Evolutionary conservation across 1,140 invertebrate species (phyloP), one percentile per base, ranked within the genome.

Genomic region (Panulirus ornatus): DNA sequence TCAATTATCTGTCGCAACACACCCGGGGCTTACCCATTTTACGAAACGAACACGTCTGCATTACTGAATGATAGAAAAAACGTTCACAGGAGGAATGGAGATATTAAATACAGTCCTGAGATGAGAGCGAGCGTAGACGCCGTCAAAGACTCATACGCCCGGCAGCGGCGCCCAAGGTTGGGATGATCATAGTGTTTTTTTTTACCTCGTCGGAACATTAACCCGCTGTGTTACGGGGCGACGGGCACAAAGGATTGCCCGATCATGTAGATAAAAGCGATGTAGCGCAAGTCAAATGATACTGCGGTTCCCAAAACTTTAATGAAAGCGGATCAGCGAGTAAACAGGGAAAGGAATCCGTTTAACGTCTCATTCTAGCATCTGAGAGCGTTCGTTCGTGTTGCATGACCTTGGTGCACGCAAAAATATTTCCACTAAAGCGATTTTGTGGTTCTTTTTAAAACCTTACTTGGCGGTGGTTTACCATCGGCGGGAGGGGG

Each of bases 101-200:
- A 34, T 51, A 83, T 34, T 8, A 63, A 34, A 54, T 27, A 63
- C 19, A n/a, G 16, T 11, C 8, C 27, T 38, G n/a, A 6, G 22
- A 1, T 19, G 38, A 76, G n/a, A 2, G n/a, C 9, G 2, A 40
- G 40, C 54, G 14, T 27, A 5, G 30, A 14, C 78, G 16, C 27
- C 54, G 79, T 8, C 40, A 44, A 14, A 11, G 1, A 19, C 3
- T 63, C 79, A 54, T 83, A 38, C 79, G 79, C 19, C 79, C 38
- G 79, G 47, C 79, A 66, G n/a, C 44, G 19, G 34, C 16, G 58
- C 63, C 79, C 79, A 83, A 83, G 79, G 79, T 83, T 83, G 79
- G 79, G 79, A 83, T 83, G 79, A 83, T 83, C 79, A 83, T 38
- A 34, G 51, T 83, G 79, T 8, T 76, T 82, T 36, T 83, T 83